A percentile compares a stretch with the other conserved stretches of the same genome.
Evolutionary conservation across 2,113 vertebrate genomes (phyloP).

Genomic region (Peucedramus taeniatus): DNA sequence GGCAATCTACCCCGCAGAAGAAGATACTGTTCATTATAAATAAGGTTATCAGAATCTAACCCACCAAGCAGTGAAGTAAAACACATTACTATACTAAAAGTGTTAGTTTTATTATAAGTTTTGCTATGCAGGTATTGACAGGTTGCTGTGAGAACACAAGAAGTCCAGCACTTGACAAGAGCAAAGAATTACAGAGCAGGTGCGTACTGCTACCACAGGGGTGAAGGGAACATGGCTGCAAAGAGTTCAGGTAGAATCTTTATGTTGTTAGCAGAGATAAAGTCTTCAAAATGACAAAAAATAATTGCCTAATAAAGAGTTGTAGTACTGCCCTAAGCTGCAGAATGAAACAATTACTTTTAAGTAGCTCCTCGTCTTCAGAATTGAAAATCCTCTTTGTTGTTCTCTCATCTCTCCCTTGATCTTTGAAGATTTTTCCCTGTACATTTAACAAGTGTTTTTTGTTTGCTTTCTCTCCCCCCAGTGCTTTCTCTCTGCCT

Average conservation of each 20-base stretch:
- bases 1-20: background rate
- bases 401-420: background rate
- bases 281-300: slow-evolving; percentile 39
- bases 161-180: background rate
- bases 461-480: background rate
- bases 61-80: background rate
- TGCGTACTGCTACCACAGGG: background rate
- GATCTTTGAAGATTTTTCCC: background rate
- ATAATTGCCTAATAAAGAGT: slow-evolving; percentile 58
- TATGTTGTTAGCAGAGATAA: background rate
- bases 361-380: background rate
- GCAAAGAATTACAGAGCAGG: background rate
- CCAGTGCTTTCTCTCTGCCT: background rate
- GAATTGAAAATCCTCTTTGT: slow-evolving; percentile 11
- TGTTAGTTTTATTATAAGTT: background rate
- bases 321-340: slow-evolving; percentile 25
- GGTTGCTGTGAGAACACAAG: background rate
- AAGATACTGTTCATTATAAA: slow-evolving; percentile 10
- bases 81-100: background rate
- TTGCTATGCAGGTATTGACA: slow-evolving; percentile 20
- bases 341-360: slow-evolving; percentile 45
- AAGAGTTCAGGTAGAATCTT: slow-evolving; percentile 3
- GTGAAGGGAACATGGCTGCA: background rate
- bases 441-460: background rate
- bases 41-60: slow-evolving; percentile 3